Evolutionary conservation across 1,140 invertebrate species (phyloP).

Genomic region (Cotesia typhae): DNA sequence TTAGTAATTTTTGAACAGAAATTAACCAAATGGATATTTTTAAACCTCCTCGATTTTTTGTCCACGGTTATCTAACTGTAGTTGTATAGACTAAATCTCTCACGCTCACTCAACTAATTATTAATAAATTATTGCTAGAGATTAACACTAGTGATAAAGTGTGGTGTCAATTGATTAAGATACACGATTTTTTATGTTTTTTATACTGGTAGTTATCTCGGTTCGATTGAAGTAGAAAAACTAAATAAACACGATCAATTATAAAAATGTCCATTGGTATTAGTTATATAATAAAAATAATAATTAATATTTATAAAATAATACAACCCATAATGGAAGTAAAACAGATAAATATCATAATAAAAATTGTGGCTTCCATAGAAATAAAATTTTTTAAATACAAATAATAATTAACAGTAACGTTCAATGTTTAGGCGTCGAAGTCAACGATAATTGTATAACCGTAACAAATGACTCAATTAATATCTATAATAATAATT

Average conservation of each 20-base stretch:
- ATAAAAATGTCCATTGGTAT: slow-evolving; percentile 6
- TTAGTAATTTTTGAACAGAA: background rate
- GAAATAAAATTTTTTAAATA: slow-evolving; percentile 22
- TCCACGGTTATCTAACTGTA: no score
- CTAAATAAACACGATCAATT: slow-evolving; percentile 1
- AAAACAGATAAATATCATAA: background rate
- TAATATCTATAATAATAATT: no score
- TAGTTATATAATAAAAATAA: background rate
- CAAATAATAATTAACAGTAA: slow-evolving; percentile 12
- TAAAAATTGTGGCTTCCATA: slow-evolving; percentile 39
- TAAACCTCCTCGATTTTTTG: no score
- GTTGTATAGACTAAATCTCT: no score
- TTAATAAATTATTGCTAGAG: background rate
- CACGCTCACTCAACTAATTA: no score
- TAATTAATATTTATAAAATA: background rate
- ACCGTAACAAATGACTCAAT: background rate
- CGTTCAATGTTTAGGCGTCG: slow-evolving; percentile 26
- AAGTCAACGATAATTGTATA: slow-evolving; percentile 8
- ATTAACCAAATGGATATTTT: no score
- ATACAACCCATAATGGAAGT: background rate
- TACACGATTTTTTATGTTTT: slow-evolving; percentile 23
- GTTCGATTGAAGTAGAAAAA: slow-evolving; percentile 4
- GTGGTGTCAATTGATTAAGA: slow-evolving; percentile 14
- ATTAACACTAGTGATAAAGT: background rate
- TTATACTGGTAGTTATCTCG: slow-evolving; percentile 20